These are phyloP conservation scores for Ichneumoninae sp. DNA, from an alignment of 2,888 invertebrate genomes.

Conservation along the genomic window DNA sequence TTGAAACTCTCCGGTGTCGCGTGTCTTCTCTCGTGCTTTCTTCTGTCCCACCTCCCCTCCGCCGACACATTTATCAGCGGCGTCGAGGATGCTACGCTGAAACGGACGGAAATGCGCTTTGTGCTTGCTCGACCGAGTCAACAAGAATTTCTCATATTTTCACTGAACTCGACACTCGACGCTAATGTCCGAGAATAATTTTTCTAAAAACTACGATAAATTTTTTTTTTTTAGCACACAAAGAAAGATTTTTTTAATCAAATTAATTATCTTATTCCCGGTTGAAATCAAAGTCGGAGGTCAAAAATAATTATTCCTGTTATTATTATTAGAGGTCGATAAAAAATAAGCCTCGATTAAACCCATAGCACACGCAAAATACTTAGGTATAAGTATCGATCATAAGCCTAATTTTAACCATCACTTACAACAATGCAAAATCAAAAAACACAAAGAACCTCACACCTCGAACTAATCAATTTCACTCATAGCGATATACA, in stretches of 20 bases:
- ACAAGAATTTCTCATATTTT: constrained; percentile 32
- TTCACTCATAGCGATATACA: no score
- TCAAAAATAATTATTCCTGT: background rate
- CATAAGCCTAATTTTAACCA: no score
- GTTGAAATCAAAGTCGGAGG: background rate
- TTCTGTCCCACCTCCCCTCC: background rate
- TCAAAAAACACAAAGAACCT: no score
- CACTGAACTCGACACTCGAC: background rate
- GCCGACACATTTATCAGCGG: constrained; percentile 58
- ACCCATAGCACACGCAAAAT: no score
- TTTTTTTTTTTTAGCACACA: no score
- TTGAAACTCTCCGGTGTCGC: constrained; percentile 46
- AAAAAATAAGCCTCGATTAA: background rate
- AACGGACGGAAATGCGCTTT: constrained; percentile 57
- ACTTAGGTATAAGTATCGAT: no score
- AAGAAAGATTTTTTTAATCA: background rate
- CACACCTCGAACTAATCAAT: no score
- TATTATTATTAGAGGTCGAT: background rate
- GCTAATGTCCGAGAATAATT: background rate
- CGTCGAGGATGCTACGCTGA: constrained; percentile 22
- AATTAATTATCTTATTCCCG: background rate
- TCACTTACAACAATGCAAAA: no score
- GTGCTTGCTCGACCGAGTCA: constrained; percentile 25
- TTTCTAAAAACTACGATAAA: background rate
- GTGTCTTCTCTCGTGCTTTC: constrained; percentile 30